Evolutionary conservation across 1,140 invertebrate genomes (phyloP), one percentile per base, ranked within the genome.

Genomic region (Neocloeon triangulifer): DNA sequence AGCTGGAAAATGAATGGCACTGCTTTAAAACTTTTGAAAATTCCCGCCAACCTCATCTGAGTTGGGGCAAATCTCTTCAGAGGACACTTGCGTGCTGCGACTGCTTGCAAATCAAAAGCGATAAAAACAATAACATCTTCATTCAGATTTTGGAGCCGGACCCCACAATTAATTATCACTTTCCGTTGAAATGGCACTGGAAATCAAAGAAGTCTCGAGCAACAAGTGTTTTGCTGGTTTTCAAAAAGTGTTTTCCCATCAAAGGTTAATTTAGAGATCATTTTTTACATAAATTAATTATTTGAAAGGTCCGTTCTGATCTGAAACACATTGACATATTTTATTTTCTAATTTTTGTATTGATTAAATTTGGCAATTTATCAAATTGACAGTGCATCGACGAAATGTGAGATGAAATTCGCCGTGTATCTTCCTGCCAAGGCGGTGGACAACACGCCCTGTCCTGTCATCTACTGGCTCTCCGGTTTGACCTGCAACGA

Each of bases 401-500:
- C 92, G 32, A 69, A 76, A 51, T 94, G 88, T 52, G 64, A 67
- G 32, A 95, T 92, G 79, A 91, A 84, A 45, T 92, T 96, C 59
- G 84, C 76, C 2, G 61, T 92, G 16, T 96, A 75, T 48, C 40
- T 95, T 22, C 91, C 86, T 32, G 70, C 81, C 0, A 63, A 76
- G 44, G 63, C 66, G 9, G 71, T 76, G 34, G 59, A 59, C 10
- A 51, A 57, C 43, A 51, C 61, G 12, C 69, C 71, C 42, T 53
- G 77, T 15, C 85, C 89, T 19, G 78, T 91, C 5, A 62, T 97
- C 4, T 95, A 88, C 50, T 97, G 77, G 63, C 58, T 97, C 0
- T 95, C 91, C 28, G 91, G 91, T 8, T 56, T 99, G 5, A 88
- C 80, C 1, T 97, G 92, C 49, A 92, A 72, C 17, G 92, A 98